Evolutionary conservation across 2,113 vertebrate species (phyloP).

Genomic region (Apteryx owenii): DNA sequence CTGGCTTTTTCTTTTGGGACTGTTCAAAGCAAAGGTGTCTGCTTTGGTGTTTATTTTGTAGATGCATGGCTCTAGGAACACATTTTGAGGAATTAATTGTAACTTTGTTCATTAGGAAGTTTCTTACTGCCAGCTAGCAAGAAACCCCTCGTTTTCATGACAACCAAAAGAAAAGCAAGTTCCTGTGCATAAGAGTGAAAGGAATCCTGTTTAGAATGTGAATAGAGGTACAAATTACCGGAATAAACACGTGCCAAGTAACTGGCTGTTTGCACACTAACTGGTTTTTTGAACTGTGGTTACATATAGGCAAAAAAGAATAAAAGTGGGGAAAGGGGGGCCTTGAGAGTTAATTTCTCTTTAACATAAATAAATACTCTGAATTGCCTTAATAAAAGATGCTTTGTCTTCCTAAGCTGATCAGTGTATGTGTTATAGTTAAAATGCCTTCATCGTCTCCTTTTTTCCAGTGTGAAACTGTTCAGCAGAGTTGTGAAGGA

Average conservation of each 20-base stretch:
- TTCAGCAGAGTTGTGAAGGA: neutral
- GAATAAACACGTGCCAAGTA: constrained; percentile 82
- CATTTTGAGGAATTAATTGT: neutral
- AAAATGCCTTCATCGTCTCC: neutral
- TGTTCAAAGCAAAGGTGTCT: neutral
- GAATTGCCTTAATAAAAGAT: neutral
- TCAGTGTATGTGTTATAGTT: neutral
- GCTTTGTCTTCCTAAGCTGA: neutral
- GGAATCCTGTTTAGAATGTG: constrained; percentile 73
- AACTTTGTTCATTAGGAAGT: constrained; percentile 23
- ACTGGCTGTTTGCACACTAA: constrained; percentile 50
- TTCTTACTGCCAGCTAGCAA: constrained; percentile 52
- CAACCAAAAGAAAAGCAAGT: constrained; percentile 77
- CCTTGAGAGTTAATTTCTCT: neutral
- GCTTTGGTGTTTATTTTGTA: neutral
- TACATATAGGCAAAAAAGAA: neutral
- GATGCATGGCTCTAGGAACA: neutral
- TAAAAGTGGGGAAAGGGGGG: neutral
- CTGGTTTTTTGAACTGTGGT: neutral
- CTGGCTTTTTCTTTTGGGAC: neutral
- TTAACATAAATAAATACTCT: neutral
- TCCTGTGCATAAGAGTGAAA: constrained; percentile 72
- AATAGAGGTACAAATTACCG: constrained; percentile 79
- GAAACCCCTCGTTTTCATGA: constrained; percentile 81
- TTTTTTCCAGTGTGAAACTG: neutral